These are phyloP conservation scores for Vulpes lagopus DNA, from an alignment of 2,113 vertebrate genomes.

Conservation along the genomic window DNA sequence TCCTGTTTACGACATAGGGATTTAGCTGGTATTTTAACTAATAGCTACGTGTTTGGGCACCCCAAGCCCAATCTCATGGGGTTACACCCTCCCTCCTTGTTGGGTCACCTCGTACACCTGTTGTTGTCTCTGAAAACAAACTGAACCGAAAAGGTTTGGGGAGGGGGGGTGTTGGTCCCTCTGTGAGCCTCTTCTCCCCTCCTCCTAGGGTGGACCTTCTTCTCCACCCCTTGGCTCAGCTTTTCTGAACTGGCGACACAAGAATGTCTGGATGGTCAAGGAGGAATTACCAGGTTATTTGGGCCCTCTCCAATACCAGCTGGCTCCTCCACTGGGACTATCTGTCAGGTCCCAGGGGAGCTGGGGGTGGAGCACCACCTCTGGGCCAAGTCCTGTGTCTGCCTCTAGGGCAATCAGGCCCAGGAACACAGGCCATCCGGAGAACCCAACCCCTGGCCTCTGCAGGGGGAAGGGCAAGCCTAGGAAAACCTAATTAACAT, in stretches of 20 bases:
- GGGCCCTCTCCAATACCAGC: neutral
- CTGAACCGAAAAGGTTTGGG: constrained; percentile 58
- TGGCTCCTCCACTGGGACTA: neutral
- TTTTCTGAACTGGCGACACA: constrained; percentile 65
- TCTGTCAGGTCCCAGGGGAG: neutral
- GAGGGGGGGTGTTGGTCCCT: constrained; percentile 55
- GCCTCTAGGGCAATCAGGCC: neutral
- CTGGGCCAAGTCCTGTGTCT: neutral
- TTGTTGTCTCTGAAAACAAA: constrained; percentile 84
- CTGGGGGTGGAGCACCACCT: neutral
- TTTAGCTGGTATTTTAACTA: constrained; percentile 86
- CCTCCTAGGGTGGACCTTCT: constrained; percentile 66
- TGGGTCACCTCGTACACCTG: constrained; percentile 83
- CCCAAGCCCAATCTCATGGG: constrained; percentile 80
- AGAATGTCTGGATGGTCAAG: constrained; percentile 67
- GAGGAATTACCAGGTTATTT: constrained; percentile 27
- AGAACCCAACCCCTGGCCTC: neutral
- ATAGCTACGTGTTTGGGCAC: constrained; percentile 87
- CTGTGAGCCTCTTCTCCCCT: constrained; percentile 29
- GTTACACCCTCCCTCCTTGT: constrained; percentile 85
- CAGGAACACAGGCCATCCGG: neutral
- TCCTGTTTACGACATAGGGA: constrained; percentile 86
- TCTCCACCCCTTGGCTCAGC: constrained; percentile 60
- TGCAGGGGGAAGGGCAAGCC: neutral
- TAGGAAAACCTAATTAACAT: constrained; percentile 52